Percentiles rank a stretch among this genome's conserved stretches.
Conservation (phyloP, 2,888 invertebrate genomes). For the Cordilura impudica region DNA sequence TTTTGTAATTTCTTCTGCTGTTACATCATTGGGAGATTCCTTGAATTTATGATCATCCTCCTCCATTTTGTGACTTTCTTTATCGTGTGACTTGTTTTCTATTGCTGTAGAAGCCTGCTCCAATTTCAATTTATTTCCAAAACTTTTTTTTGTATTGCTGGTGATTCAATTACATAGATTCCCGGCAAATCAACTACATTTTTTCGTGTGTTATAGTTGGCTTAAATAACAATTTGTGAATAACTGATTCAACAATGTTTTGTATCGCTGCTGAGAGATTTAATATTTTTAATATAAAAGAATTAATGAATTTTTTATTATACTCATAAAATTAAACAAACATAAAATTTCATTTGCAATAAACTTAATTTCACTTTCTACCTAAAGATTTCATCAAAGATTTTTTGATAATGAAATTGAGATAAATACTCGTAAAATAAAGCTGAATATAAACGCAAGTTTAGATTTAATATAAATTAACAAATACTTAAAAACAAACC, state of each 20-base stretch:
- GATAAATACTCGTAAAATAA: neutral
- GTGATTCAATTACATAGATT: too few relatives aligned
- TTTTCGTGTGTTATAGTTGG: too few relatives aligned
- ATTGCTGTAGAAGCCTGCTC: too few relatives aligned
- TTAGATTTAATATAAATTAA: slow-evolving; percentile 33
- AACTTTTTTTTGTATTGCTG: too few relatives aligned
- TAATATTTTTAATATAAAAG: neutral
- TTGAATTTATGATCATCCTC: neutral
- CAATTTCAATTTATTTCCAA: too few relatives aligned
- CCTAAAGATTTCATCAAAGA: too few relatives aligned
- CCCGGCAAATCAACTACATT: too few relatives aligned
- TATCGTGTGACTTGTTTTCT: neutral
- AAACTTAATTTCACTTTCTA: slow-evolving; percentile 21
- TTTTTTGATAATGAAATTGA: too few relatives aligned
- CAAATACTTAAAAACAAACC: neutral
- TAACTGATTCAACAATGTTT: neutral
- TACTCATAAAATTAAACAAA: too few relatives aligned
- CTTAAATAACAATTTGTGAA: too few relatives aligned
- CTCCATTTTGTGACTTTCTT: neutral
- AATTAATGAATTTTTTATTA: neutral
- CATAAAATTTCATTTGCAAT: slow-evolving; percentile 9
- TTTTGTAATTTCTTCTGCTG: neutral
- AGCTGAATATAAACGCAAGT: neutral
- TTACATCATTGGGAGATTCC: neutral
- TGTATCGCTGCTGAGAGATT: neutral